Evolutionary conservation across 2,888 invertebrate species (phyloP).

Genomic region (Epsilonema sp.): DNA sequence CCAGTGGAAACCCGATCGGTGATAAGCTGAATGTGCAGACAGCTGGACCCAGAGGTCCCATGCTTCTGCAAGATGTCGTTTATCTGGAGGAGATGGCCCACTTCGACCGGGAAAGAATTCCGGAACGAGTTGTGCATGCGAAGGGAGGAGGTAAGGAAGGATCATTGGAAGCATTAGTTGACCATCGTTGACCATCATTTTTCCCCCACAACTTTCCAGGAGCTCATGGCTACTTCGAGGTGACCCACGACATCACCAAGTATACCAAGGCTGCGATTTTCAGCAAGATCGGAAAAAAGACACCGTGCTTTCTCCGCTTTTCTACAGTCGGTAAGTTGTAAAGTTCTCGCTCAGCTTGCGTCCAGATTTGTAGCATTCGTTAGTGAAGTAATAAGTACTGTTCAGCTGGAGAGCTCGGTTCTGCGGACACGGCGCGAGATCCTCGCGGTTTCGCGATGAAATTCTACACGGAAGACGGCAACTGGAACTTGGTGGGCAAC

Average conservation of each 20-base stretch:
- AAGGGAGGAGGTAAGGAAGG: conserved; percentile 66
- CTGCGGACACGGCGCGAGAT: conserved; percentile 37
- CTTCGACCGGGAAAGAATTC: conserved; percentile 76
- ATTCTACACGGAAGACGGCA: conserved; percentile 38
- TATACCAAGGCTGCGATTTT: conserved; percentile 31
- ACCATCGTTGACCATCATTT: neutral
- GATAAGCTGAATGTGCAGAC: conserved; percentile 55
- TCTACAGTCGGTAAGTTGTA: conserved; percentile 32
- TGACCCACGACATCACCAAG: conserved; percentile 32
- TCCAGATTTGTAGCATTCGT: too few species aligned
- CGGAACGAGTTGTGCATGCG: conserved; percentile 84
- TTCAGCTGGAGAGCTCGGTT: conserved; percentile 35
- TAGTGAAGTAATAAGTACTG: neutral
- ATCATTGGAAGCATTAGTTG: neutral
- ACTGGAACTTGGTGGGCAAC: conserved; percentile 38
- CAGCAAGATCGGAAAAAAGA: conserved; percentile 31
- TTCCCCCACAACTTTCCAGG: too few species aligned
- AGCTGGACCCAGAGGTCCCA: conserved; percentile 66
- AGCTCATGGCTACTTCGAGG: conserved; percentile 33
- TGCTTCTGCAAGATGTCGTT: conserved; percentile 56
- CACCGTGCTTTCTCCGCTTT: conserved; percentile 30
- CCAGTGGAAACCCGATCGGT: conserved; percentile 58
- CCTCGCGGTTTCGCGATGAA: conserved; percentile 38
- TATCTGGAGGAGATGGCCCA: conserved; percentile 41
- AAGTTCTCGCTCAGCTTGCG: too few species aligned